Evolutionary conservation across 2,797 vertebrate genomes (phyloP).

Genomic region (Peromyscus attwateri): DNA sequence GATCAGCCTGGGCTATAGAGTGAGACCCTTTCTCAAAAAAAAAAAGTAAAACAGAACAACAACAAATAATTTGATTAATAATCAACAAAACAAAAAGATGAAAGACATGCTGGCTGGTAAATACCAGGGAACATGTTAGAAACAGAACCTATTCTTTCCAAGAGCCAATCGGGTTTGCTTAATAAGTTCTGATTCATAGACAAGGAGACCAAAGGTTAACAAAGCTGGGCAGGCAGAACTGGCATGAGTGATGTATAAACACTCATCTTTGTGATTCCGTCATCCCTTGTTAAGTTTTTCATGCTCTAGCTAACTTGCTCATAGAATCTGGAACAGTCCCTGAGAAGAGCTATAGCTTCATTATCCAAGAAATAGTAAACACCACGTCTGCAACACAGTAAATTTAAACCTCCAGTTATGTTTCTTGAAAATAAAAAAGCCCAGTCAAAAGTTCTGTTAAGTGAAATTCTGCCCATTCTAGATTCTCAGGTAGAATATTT

Average conservation of each 20-base stretch:
- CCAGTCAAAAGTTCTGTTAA: neutral
- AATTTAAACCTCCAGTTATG: neutral
- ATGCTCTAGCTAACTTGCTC: neutral
- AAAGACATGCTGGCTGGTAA: neutral
- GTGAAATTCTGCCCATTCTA: neutral
- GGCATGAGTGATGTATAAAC: neutral
- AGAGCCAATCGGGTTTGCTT: neutral
- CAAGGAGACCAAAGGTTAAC: neutral
- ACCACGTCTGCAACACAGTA: neutral
- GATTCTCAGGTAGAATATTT: neutral
- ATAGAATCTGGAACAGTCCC: neutral
- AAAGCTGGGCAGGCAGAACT: neutral
- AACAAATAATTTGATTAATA: neutral
- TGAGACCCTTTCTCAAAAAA: neutral
- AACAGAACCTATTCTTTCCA: neutral
- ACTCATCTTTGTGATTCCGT: neutral
- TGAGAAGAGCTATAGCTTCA: neutral
- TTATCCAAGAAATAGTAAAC: neutral
- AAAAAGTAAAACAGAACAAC: neutral
- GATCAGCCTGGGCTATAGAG: neutral
- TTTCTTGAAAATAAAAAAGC: conserved; percentile 37
- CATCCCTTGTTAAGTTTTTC: neutral
- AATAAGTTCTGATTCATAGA: neutral
- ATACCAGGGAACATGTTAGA: neutral
- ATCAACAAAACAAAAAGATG: neutral